Base-by-base conservation (phyloP, 2,888 invertebrate species). In the Herminia tarsipennalis region DNA sequence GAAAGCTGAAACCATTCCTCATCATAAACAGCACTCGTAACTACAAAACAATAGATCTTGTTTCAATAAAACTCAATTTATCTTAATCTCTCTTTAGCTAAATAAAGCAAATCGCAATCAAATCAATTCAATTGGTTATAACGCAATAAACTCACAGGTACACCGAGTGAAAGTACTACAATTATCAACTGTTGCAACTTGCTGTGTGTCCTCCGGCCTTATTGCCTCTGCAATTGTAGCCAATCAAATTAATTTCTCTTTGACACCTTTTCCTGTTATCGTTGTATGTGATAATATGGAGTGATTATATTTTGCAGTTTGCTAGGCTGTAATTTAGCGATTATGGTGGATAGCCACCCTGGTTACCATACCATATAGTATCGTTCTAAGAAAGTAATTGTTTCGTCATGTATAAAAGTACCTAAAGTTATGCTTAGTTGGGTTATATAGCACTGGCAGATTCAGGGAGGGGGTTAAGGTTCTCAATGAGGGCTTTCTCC, bases 181-280 rank as follows among this genome's bases (percentile, higher is more conserved):
- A 63, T 66, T 72, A 72, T 73, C 70, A 70, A 56, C 50, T 56
- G 68, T 44, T 48, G 24, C 48, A 41, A 24, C 30, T 33, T 41
- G 44, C 27, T 41, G 4, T 42, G 52, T 67, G 44, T 56, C 70
- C 74, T 30, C 39, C 37, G 58, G 73, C 62, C 53, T 52, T 56
- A 56, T 66, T 49, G 68, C n/a, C 59, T 43, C 37, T 25, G 53
- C 63, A 64, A 72, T 72, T 65, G 61, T 38, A 52, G 36, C 43
- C 60, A 61, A 74, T 70, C 62, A 58, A 64, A 72, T 73, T 72
- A 62, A 70, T 66, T 70, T 58, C 56, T 35, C 50, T 56, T 57
- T 59, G 64, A 65, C 72, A 66, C 64, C 61, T 57, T 66, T 69
- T 71, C 72, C 66, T 57, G 68, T 51, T 60, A 57, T 47, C 53